Percentiles rank a stretch among this genome's conserved stretches.
phyloP scores from a whole-genome alignment of 1,140 invertebrate genomes.

The Neodiprion fabricii region DNA sequence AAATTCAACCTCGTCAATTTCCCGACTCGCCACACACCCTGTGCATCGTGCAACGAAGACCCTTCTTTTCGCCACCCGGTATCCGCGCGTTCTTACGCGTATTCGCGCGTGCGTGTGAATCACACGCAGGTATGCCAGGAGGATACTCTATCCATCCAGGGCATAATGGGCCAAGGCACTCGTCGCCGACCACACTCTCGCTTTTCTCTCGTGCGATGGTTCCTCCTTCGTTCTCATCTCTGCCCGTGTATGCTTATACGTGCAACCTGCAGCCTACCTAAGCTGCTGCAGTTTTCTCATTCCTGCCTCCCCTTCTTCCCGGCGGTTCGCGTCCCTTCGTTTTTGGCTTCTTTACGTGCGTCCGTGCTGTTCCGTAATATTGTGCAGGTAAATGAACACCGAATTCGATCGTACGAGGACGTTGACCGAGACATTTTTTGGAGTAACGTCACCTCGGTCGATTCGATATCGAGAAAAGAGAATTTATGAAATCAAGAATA shows the following conservation, averaged over 20 bases:
- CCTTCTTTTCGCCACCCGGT: background rate
- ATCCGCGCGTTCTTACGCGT: background rate
- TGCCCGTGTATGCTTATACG: background rate
- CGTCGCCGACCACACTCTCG: background rate
- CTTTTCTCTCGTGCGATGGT: background rate
- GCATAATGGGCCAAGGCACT: background rate
- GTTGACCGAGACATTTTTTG: no score
- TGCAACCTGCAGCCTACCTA: no score
- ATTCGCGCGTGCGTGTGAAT: background rate
- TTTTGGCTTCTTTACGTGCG: background rate
- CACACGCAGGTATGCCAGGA: background rate
- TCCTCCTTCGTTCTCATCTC: background rate
- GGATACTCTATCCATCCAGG: conserved; percentile 1
- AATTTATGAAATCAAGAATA: no score
- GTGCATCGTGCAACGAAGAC: background rate
- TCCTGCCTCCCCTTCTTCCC: background rate
- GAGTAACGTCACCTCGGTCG: no score
- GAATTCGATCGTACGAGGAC: no score
- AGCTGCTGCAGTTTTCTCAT: background rate
- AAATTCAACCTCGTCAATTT: no score
- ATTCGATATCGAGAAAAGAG: no score
- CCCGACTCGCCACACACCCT: no score
- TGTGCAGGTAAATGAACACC: no score
- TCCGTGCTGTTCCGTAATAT: background rate
- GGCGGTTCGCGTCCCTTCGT: background rate